Percentiles rank a stretch among this genome's conserved stretches.
phyloP scores from a whole-genome alignment of 2,113 vertebrate species.

The Bujurquina vittata region DNA sequence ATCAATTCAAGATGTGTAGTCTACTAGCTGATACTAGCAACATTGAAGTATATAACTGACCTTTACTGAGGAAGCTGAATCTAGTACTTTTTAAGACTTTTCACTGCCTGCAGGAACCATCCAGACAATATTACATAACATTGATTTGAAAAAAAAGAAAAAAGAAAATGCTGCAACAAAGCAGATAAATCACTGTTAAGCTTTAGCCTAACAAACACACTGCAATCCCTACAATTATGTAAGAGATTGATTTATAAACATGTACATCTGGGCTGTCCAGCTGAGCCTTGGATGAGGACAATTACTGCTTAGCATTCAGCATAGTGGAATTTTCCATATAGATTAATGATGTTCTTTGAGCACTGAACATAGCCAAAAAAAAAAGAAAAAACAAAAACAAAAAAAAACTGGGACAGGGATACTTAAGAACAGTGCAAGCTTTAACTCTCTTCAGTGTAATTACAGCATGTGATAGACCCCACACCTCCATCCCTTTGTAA shows the following conservation, averaged over 20 bases:
- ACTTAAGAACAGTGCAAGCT: constrained; percentile 16
- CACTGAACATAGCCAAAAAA: no score
- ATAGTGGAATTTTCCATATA: constrained; percentile 21
- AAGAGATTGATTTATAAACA: constrained; percentile 23
- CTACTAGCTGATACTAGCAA: neutral
- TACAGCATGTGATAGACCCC: constrained; percentile 34
- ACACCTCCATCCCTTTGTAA: constrained; percentile 34
- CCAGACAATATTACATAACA: constrained; percentile 16
- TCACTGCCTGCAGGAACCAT: neutral
- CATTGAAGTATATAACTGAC: neutral
- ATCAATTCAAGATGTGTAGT: neutral
- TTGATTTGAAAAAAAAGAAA: constrained; percentile 23
- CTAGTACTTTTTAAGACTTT: neutral
- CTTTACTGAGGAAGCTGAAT: neutral
- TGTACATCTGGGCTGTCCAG: constrained; percentile 16
- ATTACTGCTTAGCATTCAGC: constrained; percentile 13
- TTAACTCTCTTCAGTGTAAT: constrained; percentile 48
- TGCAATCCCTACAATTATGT: constrained; percentile 11
- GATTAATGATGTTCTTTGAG: constrained; percentile 40
- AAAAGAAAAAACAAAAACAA: neutral
- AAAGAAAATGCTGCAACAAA: constrained; percentile 14
- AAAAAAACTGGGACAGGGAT: constrained; percentile 7
- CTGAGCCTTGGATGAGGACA: neutral
- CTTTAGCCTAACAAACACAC: neutral
- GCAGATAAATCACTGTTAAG: constrained; percentile 17